These are phyloP conservation scores for Misgurnus anguillicaudatus DNA, from an alignment of 2,113 vertebrate genomes.

Conservation along the genomic window DNA sequence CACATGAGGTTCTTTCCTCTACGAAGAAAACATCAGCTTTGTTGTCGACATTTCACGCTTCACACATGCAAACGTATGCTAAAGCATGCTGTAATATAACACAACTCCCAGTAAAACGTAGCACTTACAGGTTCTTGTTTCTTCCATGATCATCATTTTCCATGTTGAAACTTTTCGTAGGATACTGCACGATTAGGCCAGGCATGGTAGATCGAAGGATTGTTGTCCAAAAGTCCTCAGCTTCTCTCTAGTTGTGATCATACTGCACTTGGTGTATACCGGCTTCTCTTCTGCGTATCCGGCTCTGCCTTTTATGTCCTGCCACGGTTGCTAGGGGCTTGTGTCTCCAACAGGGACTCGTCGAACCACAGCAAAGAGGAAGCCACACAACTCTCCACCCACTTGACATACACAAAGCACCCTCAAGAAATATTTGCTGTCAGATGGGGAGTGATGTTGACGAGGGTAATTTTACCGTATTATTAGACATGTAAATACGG, in stretches of 20 bases:
- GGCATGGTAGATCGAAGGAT: conserved; percentile 72
- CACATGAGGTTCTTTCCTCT: conserved; percentile 80
- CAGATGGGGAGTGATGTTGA: background rate
- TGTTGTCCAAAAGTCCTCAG: conserved; percentile 60
- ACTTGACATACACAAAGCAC: background rate
- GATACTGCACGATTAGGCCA: conserved; percentile 69
- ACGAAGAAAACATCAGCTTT: conserved; percentile 50
- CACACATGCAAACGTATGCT: conserved; percentile 41
- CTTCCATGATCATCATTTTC: conserved; percentile 76
- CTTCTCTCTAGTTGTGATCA: conserved; percentile 66
- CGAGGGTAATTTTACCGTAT: conserved; percentile 30
- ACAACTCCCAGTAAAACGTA: conserved; percentile 33
- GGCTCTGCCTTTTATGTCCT: conserved; percentile 71
- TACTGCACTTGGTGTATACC: conserved; percentile 65
- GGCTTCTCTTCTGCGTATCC: conserved; percentile 54
- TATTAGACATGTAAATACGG: conserved; percentile 44
- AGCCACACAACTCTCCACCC: conserved; percentile 32
- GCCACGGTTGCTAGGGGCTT: conserved; percentile 52
- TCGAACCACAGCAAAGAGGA: conserved; percentile 53
- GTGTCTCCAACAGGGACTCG: conserved; percentile 62
- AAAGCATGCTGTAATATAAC: conserved; percentile 51
- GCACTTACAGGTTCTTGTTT: conserved; percentile 76
- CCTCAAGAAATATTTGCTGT: background rate
- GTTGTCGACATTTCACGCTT: conserved; percentile 37
- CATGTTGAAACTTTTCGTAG: conserved; percentile 73